A percentile compares a stretch with the other conserved stretches of the same genome.
Conservation (phyloP, 2,113 vertebrate species). For the Gnathonemus longibarbis region DNA sequence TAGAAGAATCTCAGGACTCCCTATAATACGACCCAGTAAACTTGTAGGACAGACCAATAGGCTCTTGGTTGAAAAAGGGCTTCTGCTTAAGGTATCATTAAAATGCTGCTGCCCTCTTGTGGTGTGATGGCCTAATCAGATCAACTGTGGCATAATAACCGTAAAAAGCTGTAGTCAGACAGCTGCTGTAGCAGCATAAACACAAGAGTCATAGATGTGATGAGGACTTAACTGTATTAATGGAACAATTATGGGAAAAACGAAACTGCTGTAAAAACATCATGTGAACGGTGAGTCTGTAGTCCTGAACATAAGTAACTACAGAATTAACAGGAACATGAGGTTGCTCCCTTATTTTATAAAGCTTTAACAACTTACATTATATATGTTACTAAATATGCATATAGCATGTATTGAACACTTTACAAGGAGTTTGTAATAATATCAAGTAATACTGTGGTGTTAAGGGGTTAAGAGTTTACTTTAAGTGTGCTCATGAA, state of each 20-base stretch:
- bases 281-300: neutral
- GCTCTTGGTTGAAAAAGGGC: neutral
- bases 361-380: slow-evolving; percentile 1
- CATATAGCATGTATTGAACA: neutral
- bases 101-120: neutral
- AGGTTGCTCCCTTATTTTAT: neutral
- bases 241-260: neutral
- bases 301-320: neutral
- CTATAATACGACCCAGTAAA: neutral
- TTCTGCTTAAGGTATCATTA: neutral
- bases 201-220: neutral
- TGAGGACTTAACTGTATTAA: neutral
- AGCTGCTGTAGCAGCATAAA: neutral
- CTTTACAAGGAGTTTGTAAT: neutral
- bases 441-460: neutral
- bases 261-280: neutral
- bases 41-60: neutral
- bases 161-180: neutral
- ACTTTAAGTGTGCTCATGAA: neutral
- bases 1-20: neutral
- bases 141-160: neutral
- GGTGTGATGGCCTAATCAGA: neutral
- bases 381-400: neutral
- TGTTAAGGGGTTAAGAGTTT: slow-evolving; percentile 3
- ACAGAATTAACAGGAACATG: neutral